These are phyloP conservation scores for Penelope pileata DNA, from an alignment of 2,113 vertebrate genomes.

Conservation along the genomic window DNA sequence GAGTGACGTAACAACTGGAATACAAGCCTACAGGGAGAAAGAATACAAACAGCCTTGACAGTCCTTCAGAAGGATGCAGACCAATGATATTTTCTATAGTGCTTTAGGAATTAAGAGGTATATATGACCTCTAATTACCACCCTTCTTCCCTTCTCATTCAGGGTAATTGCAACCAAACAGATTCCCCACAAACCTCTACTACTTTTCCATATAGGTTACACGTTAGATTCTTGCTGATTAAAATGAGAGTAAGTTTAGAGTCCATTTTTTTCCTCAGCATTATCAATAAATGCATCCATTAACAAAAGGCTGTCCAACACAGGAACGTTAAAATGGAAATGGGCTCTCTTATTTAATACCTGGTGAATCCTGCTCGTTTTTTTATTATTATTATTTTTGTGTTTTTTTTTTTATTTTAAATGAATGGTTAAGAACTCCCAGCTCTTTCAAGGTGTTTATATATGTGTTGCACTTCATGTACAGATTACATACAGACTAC, in stretches of 20 bases:
- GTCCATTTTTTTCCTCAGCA: background rate
- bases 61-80: background rate
- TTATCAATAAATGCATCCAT: background rate
- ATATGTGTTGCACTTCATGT: background rate
- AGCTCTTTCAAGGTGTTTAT: background rate
- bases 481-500: background rate
- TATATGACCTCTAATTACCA: background rate
- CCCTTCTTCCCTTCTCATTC: background rate
- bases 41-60: background rate
- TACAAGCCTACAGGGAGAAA: background rate
- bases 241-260: no score
- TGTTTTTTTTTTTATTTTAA: background rate
- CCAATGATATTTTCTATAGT: background rate
- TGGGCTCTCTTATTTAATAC: background rate
- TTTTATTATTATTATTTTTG: no score
- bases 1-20: background rate
- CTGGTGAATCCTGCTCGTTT: background rate
- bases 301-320: background rate
- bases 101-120: background rate
- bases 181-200: background rate
- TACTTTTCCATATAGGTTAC: background rate
- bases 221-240: no score
- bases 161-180: background rate
- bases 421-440: background rate
- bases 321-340: background rate